Percentiles rank a stretch among this genome's conserved stretches.
Conservation (phyloP, 1,140 invertebrate species). For the Philopotamus ludificatus region DNA sequence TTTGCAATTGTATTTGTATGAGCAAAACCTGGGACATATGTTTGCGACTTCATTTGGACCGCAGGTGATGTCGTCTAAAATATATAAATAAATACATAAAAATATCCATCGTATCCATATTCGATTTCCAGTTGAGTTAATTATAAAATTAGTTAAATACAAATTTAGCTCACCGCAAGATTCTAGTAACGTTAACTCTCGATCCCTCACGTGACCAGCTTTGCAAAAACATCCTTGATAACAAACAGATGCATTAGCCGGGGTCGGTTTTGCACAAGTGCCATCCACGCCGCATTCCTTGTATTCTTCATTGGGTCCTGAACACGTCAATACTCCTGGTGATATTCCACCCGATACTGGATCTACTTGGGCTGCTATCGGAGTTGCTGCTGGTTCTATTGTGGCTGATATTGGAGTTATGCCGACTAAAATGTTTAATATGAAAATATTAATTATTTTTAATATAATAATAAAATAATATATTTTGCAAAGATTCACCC, state of each 20-base stretch:
- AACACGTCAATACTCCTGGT: too few species aligned
- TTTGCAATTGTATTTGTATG: neutral
- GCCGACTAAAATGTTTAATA: too few species aligned
- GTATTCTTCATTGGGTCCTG: conserved; percentile 22
- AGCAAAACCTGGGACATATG: neutral
- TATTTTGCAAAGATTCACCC: too few species aligned
- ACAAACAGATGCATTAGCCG: neutral
- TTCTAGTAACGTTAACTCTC: neutral
- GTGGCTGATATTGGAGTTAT: too few species aligned
- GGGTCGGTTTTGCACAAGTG: conserved; percentile 2
- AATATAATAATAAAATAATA: too few species aligned
- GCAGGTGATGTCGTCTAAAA: neutral
- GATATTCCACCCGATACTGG: too few species aligned
- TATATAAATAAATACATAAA: too few species aligned
- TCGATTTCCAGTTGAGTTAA: too few species aligned
- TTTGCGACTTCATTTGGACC: neutral
- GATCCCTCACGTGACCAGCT: conserved; percentile 4
- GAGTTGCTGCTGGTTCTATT: too few species aligned
- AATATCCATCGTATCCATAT: too few species aligned
- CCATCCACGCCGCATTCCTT: conserved; percentile 4
- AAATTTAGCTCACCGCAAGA: neutral
- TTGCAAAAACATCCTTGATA: conserved; percentile 16
- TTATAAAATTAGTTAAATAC: neutral
- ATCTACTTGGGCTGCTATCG: too few species aligned
- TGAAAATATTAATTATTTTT: too few species aligned